phyloP scores from a whole-genome alignment of 2,797 vertebrate genomes.

The Spinus pinus region DNA sequence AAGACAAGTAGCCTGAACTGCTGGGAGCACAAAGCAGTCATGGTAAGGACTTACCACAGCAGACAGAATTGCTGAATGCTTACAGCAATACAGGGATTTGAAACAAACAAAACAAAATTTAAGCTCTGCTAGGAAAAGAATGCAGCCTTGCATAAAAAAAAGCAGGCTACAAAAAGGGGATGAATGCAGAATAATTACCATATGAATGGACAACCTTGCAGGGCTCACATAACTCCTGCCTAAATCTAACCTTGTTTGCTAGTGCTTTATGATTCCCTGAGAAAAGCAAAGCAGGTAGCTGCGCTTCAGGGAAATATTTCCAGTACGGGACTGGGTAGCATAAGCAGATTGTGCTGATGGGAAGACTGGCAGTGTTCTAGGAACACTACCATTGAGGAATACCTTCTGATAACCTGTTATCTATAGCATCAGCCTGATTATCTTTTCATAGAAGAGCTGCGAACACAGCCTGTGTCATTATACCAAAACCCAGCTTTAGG shows the following conservation, averaged over 20 bases:
- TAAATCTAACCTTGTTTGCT: neutral
- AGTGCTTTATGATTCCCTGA: neutral
- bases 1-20: neutral
- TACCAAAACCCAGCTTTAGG: slow-evolving; percentile 57
- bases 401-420: neutral
- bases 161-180: neutral
- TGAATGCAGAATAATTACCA: neutral
- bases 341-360: neutral
- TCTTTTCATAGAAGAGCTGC: slow-evolving; percentile 64
- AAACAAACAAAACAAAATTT: neutral
- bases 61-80: neutral
- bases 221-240: neutral
- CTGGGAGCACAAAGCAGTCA: neutral
- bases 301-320: neutral
- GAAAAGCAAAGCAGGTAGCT: neutral
- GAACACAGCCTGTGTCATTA: slow-evolving; percentile 67
- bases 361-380: neutral
- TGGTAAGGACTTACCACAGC: neutral
- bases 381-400: neutral
- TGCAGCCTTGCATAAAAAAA: neutral
- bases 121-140: neutral
- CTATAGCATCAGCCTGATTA: slow-evolving; percentile 70
- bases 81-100: neutral
- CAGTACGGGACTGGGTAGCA: neutral
- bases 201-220: neutral